Conservation (phyloP, 1,140 invertebrate genomes). For the Mycetomoellerius zeteki region DNA sequence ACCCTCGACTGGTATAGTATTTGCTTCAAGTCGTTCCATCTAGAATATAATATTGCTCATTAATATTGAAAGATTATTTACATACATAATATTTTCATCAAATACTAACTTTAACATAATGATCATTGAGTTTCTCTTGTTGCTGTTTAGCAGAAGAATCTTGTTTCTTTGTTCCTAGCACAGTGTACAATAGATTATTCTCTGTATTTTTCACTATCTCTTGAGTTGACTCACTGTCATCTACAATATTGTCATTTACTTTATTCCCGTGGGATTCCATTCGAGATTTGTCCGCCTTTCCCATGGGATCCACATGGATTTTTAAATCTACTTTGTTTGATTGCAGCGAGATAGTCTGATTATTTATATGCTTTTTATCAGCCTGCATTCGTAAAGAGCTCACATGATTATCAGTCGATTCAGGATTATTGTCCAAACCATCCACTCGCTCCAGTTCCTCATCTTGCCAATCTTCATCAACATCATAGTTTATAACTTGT, state of each 20-base stretch:
- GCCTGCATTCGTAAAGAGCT: conserved; percentile 32
- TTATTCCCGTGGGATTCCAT: conserved; percentile 52
- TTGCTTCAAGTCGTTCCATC: conserved; percentile 83
- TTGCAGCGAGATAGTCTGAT: conserved; percentile 54
- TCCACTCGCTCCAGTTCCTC: conserved; percentile 80
- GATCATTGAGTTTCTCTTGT: conserved; percentile 67
- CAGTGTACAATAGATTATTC: conserved; percentile 85
- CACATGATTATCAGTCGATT: conserved; percentile 3
- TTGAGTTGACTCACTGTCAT: conserved; percentile 76
- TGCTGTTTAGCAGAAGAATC: conserved; percentile 64
- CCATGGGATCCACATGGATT: conserved; percentile 25
- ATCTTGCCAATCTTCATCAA: conserved; percentile 84
- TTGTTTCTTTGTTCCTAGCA: conserved; percentile 84
- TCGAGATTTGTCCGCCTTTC: conserved; percentile 50
- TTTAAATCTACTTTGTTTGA: conserved; percentile 60
- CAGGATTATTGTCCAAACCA: conserved; percentile 44
- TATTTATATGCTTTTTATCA: conserved; percentile 59
- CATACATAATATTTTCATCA: background rate
- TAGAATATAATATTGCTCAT: conserved; percentile 67
- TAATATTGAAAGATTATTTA: background rate
- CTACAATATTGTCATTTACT: conserved; percentile 67
- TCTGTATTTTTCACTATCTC: conserved; percentile 84
- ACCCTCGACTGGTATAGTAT: conserved; percentile 81
- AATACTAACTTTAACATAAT: conserved; percentile 80
- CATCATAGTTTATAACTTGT: conserved; percentile 79